Evolutionary conservation across 2,113 vertebrate species (phyloP).

Genomic region (Embiotoca jacksoni): DNA sequence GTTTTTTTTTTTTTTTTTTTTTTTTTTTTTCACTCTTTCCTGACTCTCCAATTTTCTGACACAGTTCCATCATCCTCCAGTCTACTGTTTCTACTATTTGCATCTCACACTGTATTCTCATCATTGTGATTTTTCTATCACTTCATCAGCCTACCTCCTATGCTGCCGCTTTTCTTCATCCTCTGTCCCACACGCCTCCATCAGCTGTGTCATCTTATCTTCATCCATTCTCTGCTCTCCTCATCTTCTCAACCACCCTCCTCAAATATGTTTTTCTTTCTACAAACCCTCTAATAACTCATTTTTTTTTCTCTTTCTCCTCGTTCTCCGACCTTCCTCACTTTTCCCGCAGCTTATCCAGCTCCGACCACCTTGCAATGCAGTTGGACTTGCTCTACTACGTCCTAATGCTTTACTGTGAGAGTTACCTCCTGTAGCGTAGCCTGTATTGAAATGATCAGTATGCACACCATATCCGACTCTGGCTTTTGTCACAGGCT

Average conservation of each 20-base stretch:
- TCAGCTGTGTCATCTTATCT: background rate
- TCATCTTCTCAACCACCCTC: slow-evolving; percentile 2
- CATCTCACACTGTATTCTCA: slow-evolving; percentile 6
- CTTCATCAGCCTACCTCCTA: background rate
- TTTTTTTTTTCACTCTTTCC: background rate
- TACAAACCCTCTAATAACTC: background rate
- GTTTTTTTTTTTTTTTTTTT: background rate
- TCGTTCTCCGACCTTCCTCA: background rate
- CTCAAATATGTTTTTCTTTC: background rate
- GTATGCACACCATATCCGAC: slow-evolving; percentile 37
- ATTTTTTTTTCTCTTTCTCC: background rate
- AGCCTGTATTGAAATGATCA: slow-evolving; percentile 11
- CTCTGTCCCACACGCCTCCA: slow-evolving; percentile 2
- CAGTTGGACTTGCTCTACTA: slow-evolving; percentile 11
- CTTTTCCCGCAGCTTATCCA: background rate
- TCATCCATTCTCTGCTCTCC: background rate
- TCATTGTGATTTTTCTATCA: slow-evolving; percentile 3
- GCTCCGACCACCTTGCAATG: background rate
- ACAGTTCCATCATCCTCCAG: background rate
- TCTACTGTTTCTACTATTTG: background rate
- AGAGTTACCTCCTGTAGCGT: slow-evolving; percentile 11
- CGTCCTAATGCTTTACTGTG: background rate
- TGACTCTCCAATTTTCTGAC: background rate
- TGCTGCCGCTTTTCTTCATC: slow-evolving; percentile 12
- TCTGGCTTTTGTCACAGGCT: slow-evolving; percentile 56